These are phyloP conservation scores for Sinocyclocheilus maitianheensis DNA, from an alignment of 2,113 vertebrate species.

Conservation along the genomic window DNA sequence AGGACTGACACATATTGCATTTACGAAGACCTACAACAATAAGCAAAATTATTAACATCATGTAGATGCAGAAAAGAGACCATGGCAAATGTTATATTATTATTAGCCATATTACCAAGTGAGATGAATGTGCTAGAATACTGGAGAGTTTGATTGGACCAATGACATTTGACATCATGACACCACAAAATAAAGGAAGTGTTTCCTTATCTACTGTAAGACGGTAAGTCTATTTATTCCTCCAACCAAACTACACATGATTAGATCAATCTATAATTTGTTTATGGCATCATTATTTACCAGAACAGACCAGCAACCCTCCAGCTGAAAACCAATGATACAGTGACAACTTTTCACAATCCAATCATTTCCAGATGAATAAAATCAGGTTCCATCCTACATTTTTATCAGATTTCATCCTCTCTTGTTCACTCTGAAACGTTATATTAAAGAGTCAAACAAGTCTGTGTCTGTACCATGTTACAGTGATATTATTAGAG, in stretches of 20 bases:
- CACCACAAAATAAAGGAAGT: neutral
- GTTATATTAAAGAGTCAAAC: neutral
- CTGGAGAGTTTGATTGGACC: neutral
- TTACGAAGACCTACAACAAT: neutral
- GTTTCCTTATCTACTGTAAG: neutral
- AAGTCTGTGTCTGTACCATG: neutral
- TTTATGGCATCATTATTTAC: too few species aligned
- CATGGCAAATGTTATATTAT: neutral
- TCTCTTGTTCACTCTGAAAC: neutral
- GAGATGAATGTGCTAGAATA: neutral
- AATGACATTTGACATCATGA: neutral
- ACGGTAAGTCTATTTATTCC: neutral
- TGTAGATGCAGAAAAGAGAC: neutral
- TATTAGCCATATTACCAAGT: too few species aligned
- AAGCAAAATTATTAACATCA: neutral
- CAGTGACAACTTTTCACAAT: neutral
- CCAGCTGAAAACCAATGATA: neutral
- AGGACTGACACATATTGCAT: neutral
- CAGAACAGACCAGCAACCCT: neutral
- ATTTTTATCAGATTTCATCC: neutral
- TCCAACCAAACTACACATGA: neutral
- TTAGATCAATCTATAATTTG: neutral
- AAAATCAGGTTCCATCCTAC: neutral
- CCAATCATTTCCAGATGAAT: neutral
- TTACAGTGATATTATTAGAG: neutral